Evolutionary conservation across 2,797 vertebrate species (phyloP), one percentile per base, ranked within the genome.

Genomic region (Lacerta agilis): DNA sequence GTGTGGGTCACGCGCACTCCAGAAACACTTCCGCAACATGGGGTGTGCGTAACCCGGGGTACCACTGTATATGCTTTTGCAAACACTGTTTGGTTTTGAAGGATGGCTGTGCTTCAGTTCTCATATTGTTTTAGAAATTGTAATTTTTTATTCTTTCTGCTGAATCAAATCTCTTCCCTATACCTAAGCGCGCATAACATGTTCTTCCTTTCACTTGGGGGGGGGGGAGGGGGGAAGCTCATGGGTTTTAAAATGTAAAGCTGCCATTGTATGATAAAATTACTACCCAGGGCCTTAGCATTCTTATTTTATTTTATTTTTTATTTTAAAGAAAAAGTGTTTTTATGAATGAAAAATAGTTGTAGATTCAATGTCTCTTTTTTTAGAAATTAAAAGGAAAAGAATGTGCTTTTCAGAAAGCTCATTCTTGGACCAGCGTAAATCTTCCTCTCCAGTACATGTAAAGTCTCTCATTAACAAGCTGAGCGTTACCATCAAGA

Each of bases 401-500:
- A 88, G 87, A 91, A 92, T 87, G 77, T 93, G 82, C 72, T 89
- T 94, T 93, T 85, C 87, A 92, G 93, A 92, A 95, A 90, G 82
- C 82, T 95, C 93, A 92, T 3, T 7, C 4, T 2, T 49, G 88
- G 86, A 89, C 89, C 89, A 0, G 0, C 82, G 91, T 94, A 96
- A 95, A 92, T 33, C 87, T 92, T 90, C 79, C 93, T 90, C 92
- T 88, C 23, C 20, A 83, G 82, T 79, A 93, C 94, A 94, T 0
- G 27, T 90, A 89, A 95, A 94, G 87, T 87, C 85, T 72, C 94
- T 96, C 94, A 95, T 97, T 97, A 97, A 94, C 91, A 94, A 95
- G 94, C 93, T n/a, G 91, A 96, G 88, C 89, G 83, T 85, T 95
- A 94, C 94, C 93, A 95, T 91, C 58, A 85, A 96, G 95, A 90